Base-by-base conservation (phyloP, 2,797 vertebrate genomes). In the Leptodactylus fallax region DNA sequence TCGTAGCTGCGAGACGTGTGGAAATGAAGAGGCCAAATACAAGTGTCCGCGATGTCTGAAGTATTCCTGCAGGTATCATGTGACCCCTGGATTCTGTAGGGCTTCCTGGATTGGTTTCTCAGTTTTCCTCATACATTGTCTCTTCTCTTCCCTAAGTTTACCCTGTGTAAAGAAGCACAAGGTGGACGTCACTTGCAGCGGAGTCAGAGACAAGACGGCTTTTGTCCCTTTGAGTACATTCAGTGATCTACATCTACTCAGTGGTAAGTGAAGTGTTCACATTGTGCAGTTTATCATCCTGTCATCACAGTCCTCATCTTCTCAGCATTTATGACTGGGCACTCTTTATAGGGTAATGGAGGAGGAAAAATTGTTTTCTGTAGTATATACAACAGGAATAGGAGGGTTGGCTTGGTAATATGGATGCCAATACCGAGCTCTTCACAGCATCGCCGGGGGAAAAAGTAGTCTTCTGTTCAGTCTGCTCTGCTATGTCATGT, bases 161-260 rank as follows among this genome's bases (percentile, higher is more conserved):
- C 82, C 91, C 3, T 99, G 98, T 91, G 98, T 99, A 65, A 98
- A 97, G 93, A 96, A 94, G 83, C 98, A 99, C 91, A 99, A 99
- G 91, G 92, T 94, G 6, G 92, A 93, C 0, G 92, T 93, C 0
- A 95, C 92, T 55, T 99, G 98, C 92, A 97, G 92, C 0, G 98
- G 98, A 47, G 90, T 98, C 53, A 93, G 98, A 90, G 95, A 98
- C 92, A 98, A 97, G 94, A 96, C 97, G 0, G 95, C 96, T 0
- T 99, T 97, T 91, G 91, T 98, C 55, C 91, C 95, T 25, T 86
- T 99, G 47, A 95, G 96, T 6, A 92, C 96, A 0, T 99, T 99
- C 92, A 95, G 95, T 77, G 97, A 99, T 88, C 96, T 99, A 92
- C 90, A 96, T 63, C 96, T 99, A 85, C 94, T 99, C 79, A 98